These are phyloP conservation scores for Leistus spinibarbis DNA, from an alignment of 2,888 invertebrate genomes.

Conservation along the genomic window DNA sequence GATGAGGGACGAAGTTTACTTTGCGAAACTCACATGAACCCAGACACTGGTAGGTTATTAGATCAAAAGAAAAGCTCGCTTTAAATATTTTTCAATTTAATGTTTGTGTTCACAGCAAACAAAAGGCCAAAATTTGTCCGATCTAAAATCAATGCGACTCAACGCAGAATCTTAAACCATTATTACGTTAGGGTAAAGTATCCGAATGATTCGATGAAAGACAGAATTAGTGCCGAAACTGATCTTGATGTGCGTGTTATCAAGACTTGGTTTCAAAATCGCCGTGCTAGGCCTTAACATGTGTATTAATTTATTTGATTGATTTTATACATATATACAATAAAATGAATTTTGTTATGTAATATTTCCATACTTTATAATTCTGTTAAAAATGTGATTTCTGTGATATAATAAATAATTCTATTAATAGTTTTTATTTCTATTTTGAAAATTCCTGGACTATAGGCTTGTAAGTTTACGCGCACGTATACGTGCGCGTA, in stretches of 20 bases:
- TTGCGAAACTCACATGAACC: not conserved
- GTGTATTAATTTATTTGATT: no score
- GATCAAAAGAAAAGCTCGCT: no score
- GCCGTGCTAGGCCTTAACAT: slow-evolving; percentile 7
- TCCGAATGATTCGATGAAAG: not conserved
- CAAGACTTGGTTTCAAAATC: slow-evolving; percentile 29
- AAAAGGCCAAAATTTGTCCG: not conserved
- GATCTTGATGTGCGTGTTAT: not conserved
- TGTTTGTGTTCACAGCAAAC: not conserved
- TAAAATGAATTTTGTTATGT: no score
- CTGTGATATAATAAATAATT: no score
- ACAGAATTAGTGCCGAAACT: not conserved
- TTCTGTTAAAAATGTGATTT: no score
- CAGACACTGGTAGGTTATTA: not conserved
- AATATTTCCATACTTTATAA: no score
- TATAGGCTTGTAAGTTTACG: no score
- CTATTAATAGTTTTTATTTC: no score
- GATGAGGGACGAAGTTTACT: not conserved
- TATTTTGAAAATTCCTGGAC: no score
- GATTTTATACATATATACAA: no score
- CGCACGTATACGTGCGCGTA: no score
- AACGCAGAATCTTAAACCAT: not conserved
- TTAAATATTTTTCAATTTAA: no score
- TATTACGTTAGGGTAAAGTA: not conserved
- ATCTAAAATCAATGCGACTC: not conserved